A percentile compares a stretch with the other conserved stretches of the same genome.
Evolutionary conservation across 2,113 vertebrate genomes (phyloP).

Genomic region (Lathamus discolor): DNA sequence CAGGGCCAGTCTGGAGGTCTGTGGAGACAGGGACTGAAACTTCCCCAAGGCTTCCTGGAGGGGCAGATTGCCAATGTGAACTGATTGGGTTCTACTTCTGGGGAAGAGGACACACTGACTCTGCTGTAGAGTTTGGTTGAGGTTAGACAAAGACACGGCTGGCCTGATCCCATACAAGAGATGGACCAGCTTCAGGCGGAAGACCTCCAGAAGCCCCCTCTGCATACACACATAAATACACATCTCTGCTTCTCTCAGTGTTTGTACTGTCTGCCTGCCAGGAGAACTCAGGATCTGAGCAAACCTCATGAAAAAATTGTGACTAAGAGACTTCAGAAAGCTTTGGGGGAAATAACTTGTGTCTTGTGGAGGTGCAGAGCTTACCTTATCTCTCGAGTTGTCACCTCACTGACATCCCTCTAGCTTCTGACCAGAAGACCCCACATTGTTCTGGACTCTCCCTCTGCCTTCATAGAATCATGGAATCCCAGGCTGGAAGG

Average conservation of each 20-base stretch:
- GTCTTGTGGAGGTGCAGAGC: background rate
- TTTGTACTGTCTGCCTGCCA: background rate
- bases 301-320: background rate
- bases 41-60: background rate
- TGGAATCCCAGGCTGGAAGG: background rate
- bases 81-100: background rate
- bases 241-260: background rate
- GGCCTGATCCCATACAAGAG: background rate
- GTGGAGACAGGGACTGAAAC: background rate
- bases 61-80: background rate
- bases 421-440: background rate
- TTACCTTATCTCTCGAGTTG: background rate
- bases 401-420: background rate
- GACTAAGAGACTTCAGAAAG: background rate
- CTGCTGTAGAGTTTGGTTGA: background rate
- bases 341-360: accelerated
- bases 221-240: accelerated
- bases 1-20: background rate
- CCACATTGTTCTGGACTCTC: background rate
- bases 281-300: background rate
- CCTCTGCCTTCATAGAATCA: background rate
- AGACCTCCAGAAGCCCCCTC: background rate
- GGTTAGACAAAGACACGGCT: background rate
- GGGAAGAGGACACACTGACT: background rate
- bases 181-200: background rate